Evolutionary conservation across 2,113 vertebrate species (phyloP).

Genomic region (Hylia prasina): DNA sequence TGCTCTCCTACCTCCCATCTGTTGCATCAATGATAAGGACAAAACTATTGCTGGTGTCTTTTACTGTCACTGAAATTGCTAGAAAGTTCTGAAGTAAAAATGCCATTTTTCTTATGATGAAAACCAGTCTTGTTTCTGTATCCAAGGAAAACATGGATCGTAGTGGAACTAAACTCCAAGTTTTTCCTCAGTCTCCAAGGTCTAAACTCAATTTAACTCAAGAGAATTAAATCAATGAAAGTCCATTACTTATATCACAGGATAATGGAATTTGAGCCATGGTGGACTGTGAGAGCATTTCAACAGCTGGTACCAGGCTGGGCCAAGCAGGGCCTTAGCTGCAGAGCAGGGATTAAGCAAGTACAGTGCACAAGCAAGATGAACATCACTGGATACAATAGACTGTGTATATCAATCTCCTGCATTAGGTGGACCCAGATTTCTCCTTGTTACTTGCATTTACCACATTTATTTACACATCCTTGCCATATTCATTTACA

Average conservation of each 20-base stretch:
- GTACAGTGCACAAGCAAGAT: background rate
- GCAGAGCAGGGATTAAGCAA: background rate
- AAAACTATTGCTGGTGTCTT: background rate
- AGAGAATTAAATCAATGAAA: background rate
- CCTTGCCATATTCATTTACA: background rate
- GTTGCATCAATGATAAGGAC: background rate
- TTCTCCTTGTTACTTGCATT: background rate
- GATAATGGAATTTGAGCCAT: background rate
- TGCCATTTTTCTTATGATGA: background rate
- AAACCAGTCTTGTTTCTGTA: background rate
- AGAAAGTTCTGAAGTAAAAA: background rate
- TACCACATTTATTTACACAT: background rate
- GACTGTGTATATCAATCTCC: accelerated
- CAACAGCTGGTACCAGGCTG: background rate
- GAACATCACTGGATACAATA: background rate
- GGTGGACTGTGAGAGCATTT: background rate
- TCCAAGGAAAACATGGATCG: background rate
- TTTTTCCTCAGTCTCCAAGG: background rate
- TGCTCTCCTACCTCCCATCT: background rate
- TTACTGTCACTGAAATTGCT: background rate
- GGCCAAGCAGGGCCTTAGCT: background rate
- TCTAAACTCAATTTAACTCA: background rate
- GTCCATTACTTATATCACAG: background rate
- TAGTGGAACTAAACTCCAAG: background rate
- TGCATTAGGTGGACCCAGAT: background rate